Conservation (phyloP, 2,888 invertebrate genomes). For the Lampropteryx suffumata region DNA sequence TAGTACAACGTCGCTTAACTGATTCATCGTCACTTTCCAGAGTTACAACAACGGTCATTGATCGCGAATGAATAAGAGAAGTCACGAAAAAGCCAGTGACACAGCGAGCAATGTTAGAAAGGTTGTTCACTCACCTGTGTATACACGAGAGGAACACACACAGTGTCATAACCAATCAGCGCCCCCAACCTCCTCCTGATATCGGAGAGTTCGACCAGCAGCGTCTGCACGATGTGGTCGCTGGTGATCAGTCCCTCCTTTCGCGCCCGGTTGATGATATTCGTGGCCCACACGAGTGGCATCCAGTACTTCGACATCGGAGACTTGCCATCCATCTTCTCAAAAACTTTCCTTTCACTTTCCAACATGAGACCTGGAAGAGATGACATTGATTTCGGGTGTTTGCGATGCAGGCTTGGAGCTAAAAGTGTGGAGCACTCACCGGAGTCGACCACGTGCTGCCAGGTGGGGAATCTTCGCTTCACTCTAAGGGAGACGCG, state of each 20-base stretch:
- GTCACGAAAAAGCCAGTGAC: too few species aligned
- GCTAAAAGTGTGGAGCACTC: conserved; percentile 44
- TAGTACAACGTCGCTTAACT: too few species aligned
- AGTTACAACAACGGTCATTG: too few species aligned
- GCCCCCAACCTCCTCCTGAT: conserved; percentile 92
- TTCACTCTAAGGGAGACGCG: conserved; percentile 94
- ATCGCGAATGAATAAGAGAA: too few species aligned
- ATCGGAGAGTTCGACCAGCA: conserved; percentile 94
- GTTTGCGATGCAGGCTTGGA: conserved; percentile 18
- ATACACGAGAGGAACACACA: conserved; percentile 95
- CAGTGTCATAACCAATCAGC: conserved; percentile 94
- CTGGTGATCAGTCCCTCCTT: conserved; percentile 92
- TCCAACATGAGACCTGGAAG: conserved; percentile 93
- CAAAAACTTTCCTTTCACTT: conserved; percentile 95
- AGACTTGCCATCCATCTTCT: conserved; percentile 94
- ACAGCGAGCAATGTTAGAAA: too few species aligned
- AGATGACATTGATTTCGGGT: conserved; percentile 24
- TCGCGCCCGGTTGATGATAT: conserved; percentile 93
- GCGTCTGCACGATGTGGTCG: conserved; percentile 96
- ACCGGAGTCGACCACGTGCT: conserved; percentile 96
- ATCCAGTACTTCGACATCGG: conserved; percentile 96
- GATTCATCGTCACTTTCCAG: too few species aligned
- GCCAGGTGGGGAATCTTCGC: conserved; percentile 93
- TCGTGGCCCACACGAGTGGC: conserved; percentile 96
- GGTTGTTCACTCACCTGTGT: conserved; percentile 86